Evolutionary conservation across 2,113 vertebrate species (phyloP).

Genomic region (Strix aluco): DNA sequence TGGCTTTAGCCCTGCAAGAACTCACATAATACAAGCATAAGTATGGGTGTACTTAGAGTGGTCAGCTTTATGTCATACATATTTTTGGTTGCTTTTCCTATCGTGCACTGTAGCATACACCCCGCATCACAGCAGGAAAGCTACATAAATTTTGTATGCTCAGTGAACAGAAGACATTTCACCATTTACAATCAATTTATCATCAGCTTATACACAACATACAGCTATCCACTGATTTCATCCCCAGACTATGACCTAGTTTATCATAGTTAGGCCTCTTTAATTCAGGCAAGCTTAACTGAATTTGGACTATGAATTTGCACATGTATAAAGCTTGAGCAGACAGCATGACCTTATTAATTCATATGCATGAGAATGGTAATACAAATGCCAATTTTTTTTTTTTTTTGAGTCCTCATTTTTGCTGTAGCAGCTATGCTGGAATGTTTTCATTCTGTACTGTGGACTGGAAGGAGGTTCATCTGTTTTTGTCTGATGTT

Average conservation of each 20-base stretch:
- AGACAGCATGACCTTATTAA: not conserved
- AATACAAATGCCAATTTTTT: not conserved
- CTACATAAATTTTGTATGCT: not conserved
- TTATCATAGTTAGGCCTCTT: not conserved
- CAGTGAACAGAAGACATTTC: not conserved
- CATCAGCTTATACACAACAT: not conserved
- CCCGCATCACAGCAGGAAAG: not conserved
- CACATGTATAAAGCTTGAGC: not conserved
- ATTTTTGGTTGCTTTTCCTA: not conserved
- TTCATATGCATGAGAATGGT: not conserved
- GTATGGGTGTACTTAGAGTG: not conserved
- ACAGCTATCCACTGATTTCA: not conserved
- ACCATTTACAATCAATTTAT: not conserved
- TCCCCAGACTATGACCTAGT: not conserved
- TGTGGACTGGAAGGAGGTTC: not conserved
- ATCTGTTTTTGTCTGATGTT: not conserved
- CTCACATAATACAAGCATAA: not conserved
- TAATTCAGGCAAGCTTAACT: not conserved
- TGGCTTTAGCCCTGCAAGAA: not conserved
- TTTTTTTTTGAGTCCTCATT: not conserved
- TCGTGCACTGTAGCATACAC: not conserved
- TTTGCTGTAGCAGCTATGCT: not conserved
- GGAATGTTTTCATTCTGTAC: not conserved
- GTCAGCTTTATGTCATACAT: not conserved
- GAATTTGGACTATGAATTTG: not conserved